Evolutionary conservation across 2,888 invertebrate species (phyloP).

Genomic region (Zelleria hepariella): DNA sequence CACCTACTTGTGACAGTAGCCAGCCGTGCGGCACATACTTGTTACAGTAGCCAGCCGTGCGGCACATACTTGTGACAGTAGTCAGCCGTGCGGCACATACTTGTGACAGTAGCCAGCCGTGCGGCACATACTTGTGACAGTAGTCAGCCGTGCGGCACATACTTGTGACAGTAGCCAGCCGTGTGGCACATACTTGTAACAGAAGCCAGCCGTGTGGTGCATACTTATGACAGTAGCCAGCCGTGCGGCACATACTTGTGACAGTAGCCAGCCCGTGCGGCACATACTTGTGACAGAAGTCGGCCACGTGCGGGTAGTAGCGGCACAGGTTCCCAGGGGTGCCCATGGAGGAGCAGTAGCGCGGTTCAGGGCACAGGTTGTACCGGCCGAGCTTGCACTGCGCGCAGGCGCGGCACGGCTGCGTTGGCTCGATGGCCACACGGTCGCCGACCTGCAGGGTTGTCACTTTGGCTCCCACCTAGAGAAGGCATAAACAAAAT

Average conservation of each 20-base stretch:
- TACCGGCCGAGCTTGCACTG: constrained; percentile 89
- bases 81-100: too few species aligned
- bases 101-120: too few species aligned
- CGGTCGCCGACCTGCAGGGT: constrained; percentile 82
- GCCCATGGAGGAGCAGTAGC: constrained; percentile 92
- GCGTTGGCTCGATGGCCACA: constrained; percentile 95
- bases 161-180: neutral
- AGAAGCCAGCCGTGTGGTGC: too few species aligned
- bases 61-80: too few species aligned
- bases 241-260: neutral
- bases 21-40: too few species aligned
- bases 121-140: too few species aligned
- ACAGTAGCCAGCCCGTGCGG: too few species aligned
- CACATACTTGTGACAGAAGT: constrained; percentile 87
- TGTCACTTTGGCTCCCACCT: constrained; percentile 70
- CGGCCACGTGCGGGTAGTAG: constrained; percentile 90
- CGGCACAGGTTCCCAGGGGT: constrained; percentile 86
- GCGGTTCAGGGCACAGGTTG: constrained; percentile 88
- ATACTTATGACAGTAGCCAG: too few species aligned
- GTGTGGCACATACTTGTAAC: neutral
- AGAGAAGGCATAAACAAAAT: too few species aligned
- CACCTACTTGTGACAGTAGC: too few species aligned
- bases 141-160: too few species aligned
- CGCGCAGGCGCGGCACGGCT: constrained; percentile 85
- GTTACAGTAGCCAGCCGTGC: too few species aligned